Evolutionary conservation across 2,113 vertebrate genomes (phyloP), one percentile per base, ranked within the genome.

Genomic region (Enhydra lutris): DNA sequence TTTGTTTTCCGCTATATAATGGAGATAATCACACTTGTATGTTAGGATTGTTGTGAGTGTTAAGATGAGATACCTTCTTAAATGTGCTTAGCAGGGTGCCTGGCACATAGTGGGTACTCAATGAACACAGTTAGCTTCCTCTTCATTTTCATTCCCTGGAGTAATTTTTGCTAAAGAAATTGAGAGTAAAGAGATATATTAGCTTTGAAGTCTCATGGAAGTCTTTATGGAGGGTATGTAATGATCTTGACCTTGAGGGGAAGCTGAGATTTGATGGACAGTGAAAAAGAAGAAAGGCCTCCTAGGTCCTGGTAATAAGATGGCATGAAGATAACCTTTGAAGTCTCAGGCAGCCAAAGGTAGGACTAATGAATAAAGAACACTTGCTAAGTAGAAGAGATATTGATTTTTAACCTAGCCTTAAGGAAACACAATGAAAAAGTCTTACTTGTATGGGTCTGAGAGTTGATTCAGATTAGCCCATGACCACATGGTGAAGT

Each of bases 331-430:
- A 55, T 81, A 93, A 89, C 94, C 69, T 95, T 88, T 80, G 96
- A 96, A 85, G 59, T 81, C 42, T 89, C 92, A 94, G 57, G 36
- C 34, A 95, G 78, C 55, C n/a, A 91, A 95, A 92, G 39, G 39
- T 80, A 96, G 71, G 42, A 88, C 73, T 91, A 93, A 96, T 96
- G 47, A 96, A 84, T 96, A 81, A 84, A 71, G 67, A 88, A 78
- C 50, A 88, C 45, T 91, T 76, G 81, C 87, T 74, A 97, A 95
- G 18, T 59, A 94, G 89, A 15, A 91, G 45, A 57, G 65, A 91
- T 76, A 88, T 34, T 91, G 88, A 96, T 96, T 91, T 95, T 79
- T 65, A 97, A 71, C 24, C 15, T 63, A 95, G n/a, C 69, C 45
- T 81, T 94, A 36, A 95, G 74, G 67, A 96, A 97, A 95, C 73